phyloP scores from a whole-genome alignment of 2,888 invertebrate genomes.

The Galerucella nymphaeae region DNA sequence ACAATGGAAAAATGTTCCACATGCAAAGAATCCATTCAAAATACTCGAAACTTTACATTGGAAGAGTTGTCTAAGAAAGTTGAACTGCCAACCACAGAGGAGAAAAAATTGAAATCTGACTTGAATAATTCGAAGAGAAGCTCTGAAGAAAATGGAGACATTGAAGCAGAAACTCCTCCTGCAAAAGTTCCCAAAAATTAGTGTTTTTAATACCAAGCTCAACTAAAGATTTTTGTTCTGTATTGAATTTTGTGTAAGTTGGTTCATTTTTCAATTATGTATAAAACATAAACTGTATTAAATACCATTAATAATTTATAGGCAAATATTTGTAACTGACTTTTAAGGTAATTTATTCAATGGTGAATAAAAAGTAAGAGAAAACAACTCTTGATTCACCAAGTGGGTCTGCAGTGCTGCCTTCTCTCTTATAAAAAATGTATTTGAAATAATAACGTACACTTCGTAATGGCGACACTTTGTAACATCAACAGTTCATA shows the following conservation, averaged over 20 bases:
- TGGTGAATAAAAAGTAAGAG: too few species aligned
- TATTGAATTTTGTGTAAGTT: not conserved
- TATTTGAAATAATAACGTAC: too few species aligned
- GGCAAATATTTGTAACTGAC: not conserved
- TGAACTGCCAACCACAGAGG: slow-evolving; percentile 32
- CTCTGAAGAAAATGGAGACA: slow-evolving; percentile 28
- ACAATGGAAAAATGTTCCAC: slow-evolving; percentile 47
- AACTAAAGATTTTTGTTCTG: not conserved
- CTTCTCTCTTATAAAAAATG: too few species aligned
- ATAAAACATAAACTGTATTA: too few species aligned
- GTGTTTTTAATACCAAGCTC: not conserved
- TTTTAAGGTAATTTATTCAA: too few species aligned
- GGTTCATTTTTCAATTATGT: not conserved
- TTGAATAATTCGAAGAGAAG: slow-evolving; percentile 25
- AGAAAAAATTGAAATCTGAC: slow-evolving; percentile 30
- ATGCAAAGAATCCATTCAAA: slow-evolving; percentile 35
- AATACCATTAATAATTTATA: too few species aligned
- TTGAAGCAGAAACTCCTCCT: slow-evolving; percentile 16
- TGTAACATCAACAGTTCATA: too few species aligned
- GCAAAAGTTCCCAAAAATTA: slow-evolving; percentile 31
- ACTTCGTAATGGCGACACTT: too few species aligned
- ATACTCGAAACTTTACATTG: slow-evolving; percentile 38
- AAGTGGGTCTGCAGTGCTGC: too few species aligned
- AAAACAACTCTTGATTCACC: too few species aligned
- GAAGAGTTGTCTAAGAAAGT: slow-evolving; percentile 41